Percentiles rank a stretch among this genome's conserved stretches.
phyloP scores from a whole-genome alignment of 2,888 invertebrate genomes.

The Eutolmus rufibarbis region DNA sequence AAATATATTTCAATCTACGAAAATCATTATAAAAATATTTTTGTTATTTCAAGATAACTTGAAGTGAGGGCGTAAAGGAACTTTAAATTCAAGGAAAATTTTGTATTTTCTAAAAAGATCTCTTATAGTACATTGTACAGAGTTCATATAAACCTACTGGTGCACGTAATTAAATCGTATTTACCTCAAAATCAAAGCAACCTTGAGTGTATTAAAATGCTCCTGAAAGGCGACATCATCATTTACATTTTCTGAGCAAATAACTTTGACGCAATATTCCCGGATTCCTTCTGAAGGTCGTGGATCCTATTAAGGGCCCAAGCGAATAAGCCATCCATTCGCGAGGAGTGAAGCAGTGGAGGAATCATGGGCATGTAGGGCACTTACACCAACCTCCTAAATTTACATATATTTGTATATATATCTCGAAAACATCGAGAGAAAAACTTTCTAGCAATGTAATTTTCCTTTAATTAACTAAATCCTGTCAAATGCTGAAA shows the following conservation, averaged over 20 bases:
- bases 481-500: constrained; percentile 23
- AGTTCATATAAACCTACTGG: not conserved
- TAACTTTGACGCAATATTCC: not conserved
- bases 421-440: not conserved
- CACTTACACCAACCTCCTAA: not conserved
- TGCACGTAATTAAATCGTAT: not conserved
- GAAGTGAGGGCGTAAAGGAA: not conserved
- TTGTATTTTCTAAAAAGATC: not conserved
- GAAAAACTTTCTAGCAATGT: constrained; percentile 16
- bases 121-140: not conserved
- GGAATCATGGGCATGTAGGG: not conserved
- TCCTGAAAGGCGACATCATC: not conserved
- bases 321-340: not conserved
- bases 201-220: not conserved
- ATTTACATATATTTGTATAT: not conserved
- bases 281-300: not conserved
- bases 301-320: not conserved
- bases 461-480: constrained; percentile 27
- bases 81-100: too few relatives aligned
- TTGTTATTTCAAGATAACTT: not conserved
- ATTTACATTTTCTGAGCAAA: not conserved
- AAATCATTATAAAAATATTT: too few relatives aligned
- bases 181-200: not conserved
- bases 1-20: too few relatives aligned
- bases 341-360: not conserved